Conservation (phyloP, 35 echinoderm and acorn worm species). For the Heliocidaris erythrogramma region DNA sequence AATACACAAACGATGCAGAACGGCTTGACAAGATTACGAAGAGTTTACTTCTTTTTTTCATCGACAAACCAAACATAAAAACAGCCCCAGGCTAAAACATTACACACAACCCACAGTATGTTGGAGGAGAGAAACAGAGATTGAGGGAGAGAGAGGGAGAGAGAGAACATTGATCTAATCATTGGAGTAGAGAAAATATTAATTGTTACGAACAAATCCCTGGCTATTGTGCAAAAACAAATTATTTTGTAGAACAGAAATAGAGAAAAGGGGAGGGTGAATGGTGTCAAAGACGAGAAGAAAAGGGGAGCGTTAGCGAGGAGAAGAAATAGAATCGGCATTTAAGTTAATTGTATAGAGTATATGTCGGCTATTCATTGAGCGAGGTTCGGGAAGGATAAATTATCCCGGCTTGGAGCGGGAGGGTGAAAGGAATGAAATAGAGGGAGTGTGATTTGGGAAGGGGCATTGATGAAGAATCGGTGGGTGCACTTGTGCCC, state of each 20-base stretch:
- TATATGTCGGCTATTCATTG: constrained; percentile 32
- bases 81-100: constrained; percentile 30
- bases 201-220: constrained; percentile 33
- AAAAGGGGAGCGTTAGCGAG: constrained; percentile 25
- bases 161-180: constrained; percentile 27
- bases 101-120: constrained; percentile 26
- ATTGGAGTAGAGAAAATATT: constrained; percentile 33
- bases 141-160: background rate
- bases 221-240: constrained; percentile 32
- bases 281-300: background rate
- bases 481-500: background rate
- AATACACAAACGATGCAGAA: background rate
- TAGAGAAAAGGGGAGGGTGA: background rate
- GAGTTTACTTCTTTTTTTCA: background rate
- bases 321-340: background rate
- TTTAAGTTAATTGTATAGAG: constrained; percentile 33
- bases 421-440: constrained; percentile 2
- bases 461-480: constrained; percentile 11
- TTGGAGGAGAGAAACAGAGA: background rate
- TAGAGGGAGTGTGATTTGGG: constrained; percentile 20
- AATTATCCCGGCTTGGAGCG: constrained; percentile 15
- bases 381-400: background rate
- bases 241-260: constrained; percentile 29
- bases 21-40: constrained; percentile 29
- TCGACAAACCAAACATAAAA: constrained; percentile 42